These are phyloP conservation scores for Eugnorisma glareosa DNA, from an alignment of 2,888 invertebrate genomes.

Conservation along the genomic window DNA sequence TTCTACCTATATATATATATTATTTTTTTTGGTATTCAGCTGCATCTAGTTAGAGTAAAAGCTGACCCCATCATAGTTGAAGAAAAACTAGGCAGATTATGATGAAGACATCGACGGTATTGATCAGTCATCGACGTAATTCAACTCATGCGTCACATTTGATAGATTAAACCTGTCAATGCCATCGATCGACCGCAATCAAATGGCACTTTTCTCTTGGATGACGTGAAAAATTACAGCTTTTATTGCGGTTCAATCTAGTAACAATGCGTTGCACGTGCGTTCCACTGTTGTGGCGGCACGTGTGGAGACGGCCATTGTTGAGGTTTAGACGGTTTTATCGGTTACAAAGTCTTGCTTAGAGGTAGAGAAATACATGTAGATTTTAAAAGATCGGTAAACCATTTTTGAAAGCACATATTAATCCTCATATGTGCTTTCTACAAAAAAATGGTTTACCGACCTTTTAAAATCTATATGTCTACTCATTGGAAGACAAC, in stretches of 20 bases:
- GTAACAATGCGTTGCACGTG: slow-evolving; percentile 32
- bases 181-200: neutral
- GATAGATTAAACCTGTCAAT: slow-evolving; percentile 1
- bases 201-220: slow-evolving; percentile 16
- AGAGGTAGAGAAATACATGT: too few species aligned
- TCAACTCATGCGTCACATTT: neutral
- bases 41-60: neutral
- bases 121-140: neutral
- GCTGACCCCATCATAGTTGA: neutral
- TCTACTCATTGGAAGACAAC: neutral
- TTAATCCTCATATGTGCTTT: too few species aligned
- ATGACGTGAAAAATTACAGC: slow-evolving; percentile 34
- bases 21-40: neutral
- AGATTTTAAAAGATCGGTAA: too few species aligned
- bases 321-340: slow-evolving; percentile 11
- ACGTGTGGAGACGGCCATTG: slow-evolving; percentile 10
- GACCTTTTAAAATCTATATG: neutral
- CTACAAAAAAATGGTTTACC: neutral
- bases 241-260: slow-evolving; percentile 33
- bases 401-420: too few species aligned
- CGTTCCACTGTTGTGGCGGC: slow-evolving; percentile 5
- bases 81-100: neutral
- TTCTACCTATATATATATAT: too few species aligned
- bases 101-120: neutral
- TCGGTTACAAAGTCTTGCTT: neutral